Percentiles rank a stretch among this genome's conserved stretches.
Evolutionary conservation across 2,113 vertebrate species (phyloP).

Genomic region (Toxostoma redivivum): DNA sequence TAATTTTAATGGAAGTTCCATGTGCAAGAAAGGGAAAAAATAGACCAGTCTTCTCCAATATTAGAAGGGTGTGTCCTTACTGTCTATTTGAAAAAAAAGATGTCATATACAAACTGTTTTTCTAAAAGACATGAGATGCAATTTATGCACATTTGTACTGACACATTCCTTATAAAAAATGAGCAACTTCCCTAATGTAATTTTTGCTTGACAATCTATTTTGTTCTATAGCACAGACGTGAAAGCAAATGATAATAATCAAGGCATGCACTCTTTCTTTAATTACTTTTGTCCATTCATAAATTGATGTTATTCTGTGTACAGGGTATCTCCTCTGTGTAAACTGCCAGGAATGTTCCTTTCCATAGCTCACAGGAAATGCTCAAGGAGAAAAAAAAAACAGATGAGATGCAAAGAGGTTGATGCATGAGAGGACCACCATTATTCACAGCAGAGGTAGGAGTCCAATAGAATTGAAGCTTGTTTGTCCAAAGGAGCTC

Average conservation of each 20-base stretch:
- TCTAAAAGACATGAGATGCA: not conserved
- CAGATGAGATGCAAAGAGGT: not conserved
- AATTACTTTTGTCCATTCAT: not conserved
- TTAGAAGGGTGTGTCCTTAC: not conserved
- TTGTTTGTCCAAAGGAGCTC: not conserved
- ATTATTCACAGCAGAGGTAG: not conserved
- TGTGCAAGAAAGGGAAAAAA: not conserved
- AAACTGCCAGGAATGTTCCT: not conserved
- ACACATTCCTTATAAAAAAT: not conserved
- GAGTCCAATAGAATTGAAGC: not conserved
- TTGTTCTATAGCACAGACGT: not conserved
- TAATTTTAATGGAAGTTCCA: not conserved
- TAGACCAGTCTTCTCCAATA: not conserved
- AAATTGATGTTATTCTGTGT: not conserved
- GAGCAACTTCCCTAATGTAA: not conserved
- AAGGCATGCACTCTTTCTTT: not conserved
- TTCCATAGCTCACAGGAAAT: not conserved
- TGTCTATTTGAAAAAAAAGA: not conserved
- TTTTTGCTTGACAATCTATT: not conserved
- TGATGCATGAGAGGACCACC: not conserved
- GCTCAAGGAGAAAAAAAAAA: not conserved
- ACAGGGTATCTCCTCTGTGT: not conserved
- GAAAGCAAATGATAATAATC: not conserved
- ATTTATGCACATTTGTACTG: not conserved
- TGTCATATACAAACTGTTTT: not conserved